A percentile compares a stretch with the other conserved stretches of the same genome.
These are phyloP conservation scores for Ophion obscuratus DNA, from an alignment of 2,888 invertebrate genomes.

Conservation along the genomic window DNA sequence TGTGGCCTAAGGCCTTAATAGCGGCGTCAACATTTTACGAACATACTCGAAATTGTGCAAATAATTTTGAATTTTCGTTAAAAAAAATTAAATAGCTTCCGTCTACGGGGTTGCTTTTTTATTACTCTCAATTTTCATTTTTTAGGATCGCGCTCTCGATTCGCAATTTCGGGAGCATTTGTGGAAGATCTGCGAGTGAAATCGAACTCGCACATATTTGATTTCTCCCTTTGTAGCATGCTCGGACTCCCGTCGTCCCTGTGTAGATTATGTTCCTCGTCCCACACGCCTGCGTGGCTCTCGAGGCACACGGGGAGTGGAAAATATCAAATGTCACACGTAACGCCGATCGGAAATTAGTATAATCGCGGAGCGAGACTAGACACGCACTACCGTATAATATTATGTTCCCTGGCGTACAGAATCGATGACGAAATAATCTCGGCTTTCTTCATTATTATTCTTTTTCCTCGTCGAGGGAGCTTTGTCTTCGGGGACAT, in stretches of 20 bases:
- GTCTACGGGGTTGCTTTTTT: background rate
- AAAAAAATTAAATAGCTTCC: background rate
- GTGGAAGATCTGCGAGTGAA: background rate
- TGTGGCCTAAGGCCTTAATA: too few species aligned
- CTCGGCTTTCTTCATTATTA: background rate
- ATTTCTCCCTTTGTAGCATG: background rate
- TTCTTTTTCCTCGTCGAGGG: conserved; percentile 2
- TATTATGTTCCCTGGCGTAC: conserved; percentile 32
- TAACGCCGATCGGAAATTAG: conserved; percentile 55
- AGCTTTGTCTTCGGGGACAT: background rate
- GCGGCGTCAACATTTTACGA: too few species aligned
- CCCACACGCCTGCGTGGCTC: conserved; percentile 31
- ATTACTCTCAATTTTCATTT: background rate
- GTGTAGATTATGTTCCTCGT: conserved; percentile 33
- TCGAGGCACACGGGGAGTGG: background rate
- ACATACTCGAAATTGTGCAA: background rate
- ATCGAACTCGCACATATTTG: conserved; percentile 2
- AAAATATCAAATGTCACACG: conserved; percentile 62
- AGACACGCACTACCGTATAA: conserved; percentile 32
- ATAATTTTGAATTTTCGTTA: too few species aligned
- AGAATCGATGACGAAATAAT: conserved; percentile 37
- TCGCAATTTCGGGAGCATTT: background rate
- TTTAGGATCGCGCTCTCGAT: background rate
- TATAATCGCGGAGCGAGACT: conserved; percentile 54
- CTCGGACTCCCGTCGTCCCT: background rate